Base-by-base conservation (phyloP, 2,797 vertebrate species). In the Meriones psammophilus region DNA sequence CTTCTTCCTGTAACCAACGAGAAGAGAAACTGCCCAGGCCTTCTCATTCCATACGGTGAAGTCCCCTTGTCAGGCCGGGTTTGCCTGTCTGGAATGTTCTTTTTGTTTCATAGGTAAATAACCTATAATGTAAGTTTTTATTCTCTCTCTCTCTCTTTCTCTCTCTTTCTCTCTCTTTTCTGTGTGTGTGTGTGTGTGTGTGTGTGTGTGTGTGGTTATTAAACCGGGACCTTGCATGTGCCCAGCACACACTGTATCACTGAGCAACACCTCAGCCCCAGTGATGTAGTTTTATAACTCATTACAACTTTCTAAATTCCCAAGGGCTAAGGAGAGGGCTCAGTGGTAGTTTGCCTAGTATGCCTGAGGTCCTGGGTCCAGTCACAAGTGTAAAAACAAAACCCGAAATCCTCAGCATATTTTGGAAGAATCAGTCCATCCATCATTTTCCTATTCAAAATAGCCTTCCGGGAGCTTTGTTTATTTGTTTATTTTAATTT, bases 161-260 rank as follows among this genome's bases (percentile, higher is more conserved):
- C 12, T 68, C 56, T 66, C 66, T 33, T 4, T 17, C 66, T 17
- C 4, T 68, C 56, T 39, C 39, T 39, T 3, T 39, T 3, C n/a
- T 24, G 10, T 42, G 10, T 4, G 22, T 0, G 26, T 39, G 1
- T 8, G 14, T n/a, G n/a, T n/a, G n/a, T n/a, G n/a, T n/a, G n/a
- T n/a, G n/a, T 24, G 10, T 42, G 10, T 4, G 22, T 0, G 26
- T 39, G 1, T 8, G 14, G 30, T 58, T 91, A 8, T n/a, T 60
- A 54, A 84, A 33, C 20, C 5, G n/a, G 54, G 54, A 0, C 9
- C 77, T 58, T 58, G 62, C 42, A 26, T 50, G 8, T 68, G 8
- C 13, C 46, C 0, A 66, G 30, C 20, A 26, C 12, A 24, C n/a
- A 28, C 28, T 6, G 0, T 15, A 54, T 68, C 64, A 54, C 64